Conservation (phyloP, 2,888 invertebrate species). For the Axea sp. region DNA sequence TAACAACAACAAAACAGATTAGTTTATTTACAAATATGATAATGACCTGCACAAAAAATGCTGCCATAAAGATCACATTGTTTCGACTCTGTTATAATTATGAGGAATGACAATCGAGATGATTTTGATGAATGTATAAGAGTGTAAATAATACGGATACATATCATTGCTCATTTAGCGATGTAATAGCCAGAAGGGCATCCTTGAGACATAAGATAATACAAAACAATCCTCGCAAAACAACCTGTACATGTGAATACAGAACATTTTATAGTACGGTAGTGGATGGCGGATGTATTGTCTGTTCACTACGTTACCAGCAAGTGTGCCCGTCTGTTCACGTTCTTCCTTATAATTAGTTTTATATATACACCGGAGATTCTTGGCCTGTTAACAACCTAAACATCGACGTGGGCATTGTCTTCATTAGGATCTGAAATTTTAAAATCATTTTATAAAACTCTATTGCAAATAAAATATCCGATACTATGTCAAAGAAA, state of each 20-base stretch:
- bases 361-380: conserved; percentile 98
- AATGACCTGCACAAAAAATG: conserved; percentile 7
- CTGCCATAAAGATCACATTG: conserved; percentile 61
- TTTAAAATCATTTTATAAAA: too few species aligned
- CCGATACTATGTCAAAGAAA: too few species aligned
- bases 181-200: conserved; percentile 59
- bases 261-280: conserved; percentile 67
- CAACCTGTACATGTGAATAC: conserved; percentile 71
- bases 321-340: conserved; percentile 46
- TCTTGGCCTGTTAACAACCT: conserved; percentile 99
- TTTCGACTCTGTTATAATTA: conserved; percentile 28
- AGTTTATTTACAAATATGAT: conserved; percentile 35
- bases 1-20: not conserved
- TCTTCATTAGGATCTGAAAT: conserved; percentile 98
- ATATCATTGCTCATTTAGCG: conserved; percentile 59
- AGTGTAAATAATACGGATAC: conserved; percentile 72
- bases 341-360: conserved; percentile 53
- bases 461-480: too few species aligned
- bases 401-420: conserved; percentile 99
- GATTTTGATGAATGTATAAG: conserved; percentile 13
- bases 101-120: conserved; percentile 15
- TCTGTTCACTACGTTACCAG: conserved; percentile 76
- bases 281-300: conserved; percentile 79
- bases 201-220: conserved; percentile 54
- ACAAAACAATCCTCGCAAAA: conserved; percentile 71